These are phyloP conservation scores for Leptestheria dahalacensis DNA, from an alignment of 1,140 invertebrate genomes.

Conservation along the genomic window DNA sequence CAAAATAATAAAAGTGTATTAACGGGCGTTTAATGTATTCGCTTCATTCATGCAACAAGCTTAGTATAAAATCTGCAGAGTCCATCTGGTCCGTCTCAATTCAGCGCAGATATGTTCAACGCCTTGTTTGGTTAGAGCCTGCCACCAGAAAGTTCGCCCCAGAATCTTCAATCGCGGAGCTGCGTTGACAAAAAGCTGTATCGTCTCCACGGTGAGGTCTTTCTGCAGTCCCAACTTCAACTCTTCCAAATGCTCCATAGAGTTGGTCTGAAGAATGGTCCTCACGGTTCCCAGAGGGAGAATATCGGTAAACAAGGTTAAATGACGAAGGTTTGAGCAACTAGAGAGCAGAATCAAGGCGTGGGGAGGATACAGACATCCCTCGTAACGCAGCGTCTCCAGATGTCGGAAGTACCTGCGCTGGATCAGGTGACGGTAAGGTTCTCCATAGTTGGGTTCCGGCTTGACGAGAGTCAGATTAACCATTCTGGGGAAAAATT, in stretches of 20 bases:
- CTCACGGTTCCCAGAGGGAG: background rate
- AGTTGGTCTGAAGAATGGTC: background rate
- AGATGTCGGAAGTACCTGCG: background rate
- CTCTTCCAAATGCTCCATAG: background rate
- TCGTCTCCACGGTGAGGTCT: background rate
- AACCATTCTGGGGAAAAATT: background rate
- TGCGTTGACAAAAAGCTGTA: background rate
- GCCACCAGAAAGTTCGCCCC: background rate
- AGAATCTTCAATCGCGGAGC: background rate
- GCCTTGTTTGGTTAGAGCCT: background rate
- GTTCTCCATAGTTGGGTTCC: background rate
- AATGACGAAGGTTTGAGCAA: background rate
- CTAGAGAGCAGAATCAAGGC: background rate
- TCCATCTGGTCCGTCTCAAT: background rate
- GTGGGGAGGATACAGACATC: background rate
- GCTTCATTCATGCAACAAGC: no score
- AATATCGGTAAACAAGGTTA: background rate
- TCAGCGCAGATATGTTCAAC: background rate
- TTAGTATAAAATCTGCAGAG: background rate
- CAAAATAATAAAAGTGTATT: no score
- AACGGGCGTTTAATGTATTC: no score
- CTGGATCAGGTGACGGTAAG: background rate
- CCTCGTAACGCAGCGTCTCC: background rate
- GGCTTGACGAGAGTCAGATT: background rate
- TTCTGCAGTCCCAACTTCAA: background rate